Conservation (phyloP, 2,888 invertebrate species). For the Hermodice carunculata region DNA sequence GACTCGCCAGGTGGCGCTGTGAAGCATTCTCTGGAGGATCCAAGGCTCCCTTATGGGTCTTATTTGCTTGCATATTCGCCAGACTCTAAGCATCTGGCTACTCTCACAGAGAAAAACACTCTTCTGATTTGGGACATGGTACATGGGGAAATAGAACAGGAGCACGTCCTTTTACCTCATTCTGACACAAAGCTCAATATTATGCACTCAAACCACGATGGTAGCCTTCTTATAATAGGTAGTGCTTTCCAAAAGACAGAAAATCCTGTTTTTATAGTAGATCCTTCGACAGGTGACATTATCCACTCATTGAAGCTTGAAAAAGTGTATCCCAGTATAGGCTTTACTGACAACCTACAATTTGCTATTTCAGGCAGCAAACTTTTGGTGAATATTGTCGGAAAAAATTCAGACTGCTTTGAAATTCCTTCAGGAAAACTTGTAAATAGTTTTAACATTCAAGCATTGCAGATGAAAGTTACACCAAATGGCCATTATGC, state of each 20-base stretch:
- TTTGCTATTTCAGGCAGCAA: conserved; percentile 36
- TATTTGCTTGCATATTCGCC: conserved; percentile 38
- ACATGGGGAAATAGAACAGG: conserved; percentile 46
- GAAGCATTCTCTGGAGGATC: conserved; percentile 28
- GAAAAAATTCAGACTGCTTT: conserved; percentile 7
- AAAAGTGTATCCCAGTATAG: conserved; percentile 44
- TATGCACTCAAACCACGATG: conserved; percentile 29
- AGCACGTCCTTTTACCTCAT: conserved; percentile 23
- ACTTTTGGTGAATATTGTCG: conserved; percentile 28
- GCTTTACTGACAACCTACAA: conserved; percentile 45
- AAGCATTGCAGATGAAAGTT: conserved; percentile 9
- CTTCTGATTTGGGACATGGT: conserved; percentile 47
- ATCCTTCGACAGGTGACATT: conserved; percentile 41
- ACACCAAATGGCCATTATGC: background rate
- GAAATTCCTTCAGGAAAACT: conserved; percentile 8
- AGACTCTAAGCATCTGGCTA: conserved; percentile 42
- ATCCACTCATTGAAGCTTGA: conserved; percentile 37
- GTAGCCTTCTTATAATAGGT: conserved; percentile 40
- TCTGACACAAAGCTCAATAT: conserved; percentile 42
- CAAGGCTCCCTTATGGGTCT: conserved; percentile 71
- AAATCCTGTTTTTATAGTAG: conserved; percentile 46
- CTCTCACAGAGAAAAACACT: conserved; percentile 41
- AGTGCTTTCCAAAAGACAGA: conserved; percentile 42
- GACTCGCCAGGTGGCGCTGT: conserved; percentile 13
- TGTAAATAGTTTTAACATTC: background rate